These are phyloP conservation scores for Furcifer pardalis DNA, from an alignment of 2,797 vertebrate species.

Conservation along the genomic window DNA sequence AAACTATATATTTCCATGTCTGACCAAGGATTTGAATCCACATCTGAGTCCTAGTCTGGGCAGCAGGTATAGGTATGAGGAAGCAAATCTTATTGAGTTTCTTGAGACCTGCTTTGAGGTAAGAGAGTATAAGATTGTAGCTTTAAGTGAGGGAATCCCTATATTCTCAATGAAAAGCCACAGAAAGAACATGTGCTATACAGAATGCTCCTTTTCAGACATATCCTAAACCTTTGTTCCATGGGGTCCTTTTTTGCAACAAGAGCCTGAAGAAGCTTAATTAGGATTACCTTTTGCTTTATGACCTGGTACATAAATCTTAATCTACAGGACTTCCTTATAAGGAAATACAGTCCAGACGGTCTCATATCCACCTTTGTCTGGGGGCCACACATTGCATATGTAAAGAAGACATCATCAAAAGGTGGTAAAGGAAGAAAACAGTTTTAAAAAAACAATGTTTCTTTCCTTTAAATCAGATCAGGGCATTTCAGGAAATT, in stretches of 20 bases:
- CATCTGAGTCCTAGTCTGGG: no score
- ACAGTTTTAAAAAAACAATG: constrained; percentile 46
- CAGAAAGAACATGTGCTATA: neutral
- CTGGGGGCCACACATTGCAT: neutral
- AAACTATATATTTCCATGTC: no score
- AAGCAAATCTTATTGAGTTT: neutral
- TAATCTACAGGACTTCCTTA: constrained; percentile 34
- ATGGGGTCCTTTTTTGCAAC: constrained; percentile 14
- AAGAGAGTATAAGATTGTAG: neutral
- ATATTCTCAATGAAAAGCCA: neutral
- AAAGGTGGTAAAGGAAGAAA: constrained; percentile 34
- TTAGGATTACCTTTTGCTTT: constrained; percentile 44
- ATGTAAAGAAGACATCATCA: constrained; percentile 52
- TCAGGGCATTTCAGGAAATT: constrained; percentile 81
- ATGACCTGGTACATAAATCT: constrained; percentile 42
- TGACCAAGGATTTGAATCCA: no score
- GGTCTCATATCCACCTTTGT: constrained; percentile 29
- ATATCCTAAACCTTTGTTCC: neutral
- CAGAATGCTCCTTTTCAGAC: neutral
- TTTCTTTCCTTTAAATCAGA: constrained; percentile 76
- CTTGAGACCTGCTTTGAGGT: neutral
- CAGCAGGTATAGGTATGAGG: no score
- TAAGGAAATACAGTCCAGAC: constrained; percentile 12
- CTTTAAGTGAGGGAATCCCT: constrained; percentile 2
- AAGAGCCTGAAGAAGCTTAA: constrained; percentile 25